Conservation (phyloP, 2,888 invertebrate genomes). For the Crocallis elinguaria region DNA sequence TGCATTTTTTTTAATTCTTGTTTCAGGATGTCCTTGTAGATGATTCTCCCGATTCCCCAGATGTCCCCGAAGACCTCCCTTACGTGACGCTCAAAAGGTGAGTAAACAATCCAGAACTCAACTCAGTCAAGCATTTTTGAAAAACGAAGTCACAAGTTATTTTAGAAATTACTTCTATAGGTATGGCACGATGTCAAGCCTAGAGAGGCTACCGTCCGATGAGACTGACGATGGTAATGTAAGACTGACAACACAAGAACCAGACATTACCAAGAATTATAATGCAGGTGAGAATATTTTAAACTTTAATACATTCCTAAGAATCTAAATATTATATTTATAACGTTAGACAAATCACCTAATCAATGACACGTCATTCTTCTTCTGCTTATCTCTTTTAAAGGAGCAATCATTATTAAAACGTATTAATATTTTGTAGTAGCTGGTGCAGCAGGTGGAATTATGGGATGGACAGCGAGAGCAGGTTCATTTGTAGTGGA, state of each 20-base stretch:
- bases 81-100: conserved; percentile 88
- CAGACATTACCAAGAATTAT: conserved; percentile 62
- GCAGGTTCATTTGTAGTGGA: conserved; percentile 93
- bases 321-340: no score
- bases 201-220: conserved; percentile 88
- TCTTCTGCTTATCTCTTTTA: no score
- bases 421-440: conserved; percentile 39
- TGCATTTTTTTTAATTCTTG: conserved; percentile 13
- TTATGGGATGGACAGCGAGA: conserved; percentile 91
- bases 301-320: neutral
- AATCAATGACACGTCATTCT: no score
- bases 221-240: conserved; percentile 85
- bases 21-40: conserved; percentile 83
- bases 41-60: conserved; percentile 89
- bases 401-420: no score
- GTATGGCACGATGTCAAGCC: conserved; percentile 90
- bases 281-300: conserved; percentile 55
- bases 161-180: conserved; percentile 54
- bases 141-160: conserved; percentile 26
- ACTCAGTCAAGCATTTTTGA: neutral
- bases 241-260: conserved; percentile 72
- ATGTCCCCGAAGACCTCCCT: conserved; percentile 89
- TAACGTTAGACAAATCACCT: no score
- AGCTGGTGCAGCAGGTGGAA: conserved; percentile 75
- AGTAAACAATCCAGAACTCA: neutral